Evolutionary conservation across 2,888 invertebrate species (phyloP).

Genomic region (Drosophila anomalipes): DNA sequence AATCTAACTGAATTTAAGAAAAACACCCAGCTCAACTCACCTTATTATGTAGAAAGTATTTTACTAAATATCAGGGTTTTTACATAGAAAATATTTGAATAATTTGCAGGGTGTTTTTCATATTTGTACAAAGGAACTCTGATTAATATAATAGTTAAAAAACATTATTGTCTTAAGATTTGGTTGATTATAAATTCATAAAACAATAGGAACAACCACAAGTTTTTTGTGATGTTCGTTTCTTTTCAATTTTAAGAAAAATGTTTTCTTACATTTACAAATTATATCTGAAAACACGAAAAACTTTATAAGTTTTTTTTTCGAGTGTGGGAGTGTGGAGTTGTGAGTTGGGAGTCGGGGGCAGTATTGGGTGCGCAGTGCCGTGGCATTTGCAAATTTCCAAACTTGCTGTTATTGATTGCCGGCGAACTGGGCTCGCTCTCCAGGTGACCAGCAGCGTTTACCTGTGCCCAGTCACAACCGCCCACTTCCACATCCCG

Average conservation of each 20-base stretch:
- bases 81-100: too few species aligned
- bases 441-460: conserved; percentile 3
- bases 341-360: neutral
- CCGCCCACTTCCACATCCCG: neutral
- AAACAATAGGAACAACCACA: too few species aligned
- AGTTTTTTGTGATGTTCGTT: too few species aligned
- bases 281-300: neutral
- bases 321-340: neutral
- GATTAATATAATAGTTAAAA: too few species aligned
- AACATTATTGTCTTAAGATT: too few species aligned
- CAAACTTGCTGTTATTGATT: conserved; percentile 68
- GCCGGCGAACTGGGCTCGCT: conserved; percentile 25
- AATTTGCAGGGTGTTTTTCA: too few species aligned
- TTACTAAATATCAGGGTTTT: too few species aligned
- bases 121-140: too few species aligned
- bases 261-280: neutral
- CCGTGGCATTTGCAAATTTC: conserved; percentile 48
- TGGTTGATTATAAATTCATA: too few species aligned
- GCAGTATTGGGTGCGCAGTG: conserved; percentile 18
- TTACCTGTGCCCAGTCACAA: neutral
- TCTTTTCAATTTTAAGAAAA: too few species aligned
- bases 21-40: neutral
- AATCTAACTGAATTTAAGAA: neutral
- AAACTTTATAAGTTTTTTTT: neutral
- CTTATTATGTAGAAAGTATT: neutral